Evolutionary conservation across 2,888 invertebrate genomes (phyloP).

Genomic region (Chironomus tentans): DNA sequence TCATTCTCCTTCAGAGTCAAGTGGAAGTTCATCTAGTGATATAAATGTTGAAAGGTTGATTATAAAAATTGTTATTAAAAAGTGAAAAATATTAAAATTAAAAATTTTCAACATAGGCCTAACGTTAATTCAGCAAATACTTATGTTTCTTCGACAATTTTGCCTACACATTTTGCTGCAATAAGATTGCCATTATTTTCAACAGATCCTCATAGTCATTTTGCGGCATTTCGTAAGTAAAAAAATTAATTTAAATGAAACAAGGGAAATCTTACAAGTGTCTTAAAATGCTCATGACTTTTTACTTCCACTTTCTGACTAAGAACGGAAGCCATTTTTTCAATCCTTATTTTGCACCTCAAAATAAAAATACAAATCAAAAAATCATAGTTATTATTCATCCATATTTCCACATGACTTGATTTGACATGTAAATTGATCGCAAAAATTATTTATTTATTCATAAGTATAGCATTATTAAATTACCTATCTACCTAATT

Average conservation of each 20-base stretch:
- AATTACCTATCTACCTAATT: no score
- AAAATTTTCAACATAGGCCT: background rate
- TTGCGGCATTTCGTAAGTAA: conserved; percentile 47
- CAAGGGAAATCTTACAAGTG: background rate
- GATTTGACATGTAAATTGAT: no score
- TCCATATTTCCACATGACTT: no score
- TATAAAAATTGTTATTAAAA: background rate
- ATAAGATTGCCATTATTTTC: conserved; percentile 32
- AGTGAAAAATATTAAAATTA: background rate
- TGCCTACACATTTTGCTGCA: conserved; percentile 32
- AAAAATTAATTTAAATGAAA: conserved; percentile 26
- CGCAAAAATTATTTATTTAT: no score
- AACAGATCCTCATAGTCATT: conserved; percentile 40
- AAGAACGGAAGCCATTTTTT: background rate
- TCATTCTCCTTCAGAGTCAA: conserved; percentile 1
- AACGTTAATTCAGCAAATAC: background rate
- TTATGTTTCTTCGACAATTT: background rate
- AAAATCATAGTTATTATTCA: no score
- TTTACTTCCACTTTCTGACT: background rate
- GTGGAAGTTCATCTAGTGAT: conserved; percentile 6
- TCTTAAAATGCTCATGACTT: background rate
- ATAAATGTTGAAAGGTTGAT: background rate
- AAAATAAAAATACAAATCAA: no score
- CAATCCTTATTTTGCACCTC: no score
- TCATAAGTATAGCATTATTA: no score